phyloP scores from a whole-genome alignment of 2,113 vertebrate genomes.

The Irena cyanogastra region DNA sequence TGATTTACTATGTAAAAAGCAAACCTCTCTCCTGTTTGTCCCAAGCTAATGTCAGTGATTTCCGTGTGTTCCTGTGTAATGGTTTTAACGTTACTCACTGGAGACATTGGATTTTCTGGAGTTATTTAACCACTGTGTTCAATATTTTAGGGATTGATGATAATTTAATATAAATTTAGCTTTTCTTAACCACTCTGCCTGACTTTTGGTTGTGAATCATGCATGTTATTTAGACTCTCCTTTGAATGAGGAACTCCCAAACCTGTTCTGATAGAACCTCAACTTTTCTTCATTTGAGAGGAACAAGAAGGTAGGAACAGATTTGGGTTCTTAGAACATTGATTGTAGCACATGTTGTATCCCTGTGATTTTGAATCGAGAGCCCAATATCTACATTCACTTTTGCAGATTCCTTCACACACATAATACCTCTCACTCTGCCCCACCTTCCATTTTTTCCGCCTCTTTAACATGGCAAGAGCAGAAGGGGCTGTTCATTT shows the following conservation, averaged over 20 bases:
- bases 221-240: neutral
- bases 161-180: slow-evolving; percentile 87
- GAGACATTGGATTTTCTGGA: slow-evolving; percentile 86
- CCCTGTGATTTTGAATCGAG: neutral
- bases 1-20: slow-evolving; percentile 84
- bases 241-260: neutral
- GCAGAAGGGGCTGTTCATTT: neutral
- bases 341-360: neutral
- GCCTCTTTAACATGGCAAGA: neutral
- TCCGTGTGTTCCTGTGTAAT: slow-evolving; percentile 72
- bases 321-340: neutral
- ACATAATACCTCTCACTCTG: fast-evolving
- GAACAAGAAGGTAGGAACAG: neutral
- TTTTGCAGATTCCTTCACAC: neutral
- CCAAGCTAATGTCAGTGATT: slow-evolving; percentile 71
- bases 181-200: slow-evolving; percentile 77
- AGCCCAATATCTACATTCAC: neutral
- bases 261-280: neutral
- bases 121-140: slow-evolving; percentile 96
- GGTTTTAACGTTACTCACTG: slow-evolving; percentile 92
- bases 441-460: neutral
- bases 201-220: slow-evolving; percentile 69
- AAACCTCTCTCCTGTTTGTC: slow-evolving; percentile 73
- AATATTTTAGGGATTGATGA: slow-evolving; percentile 81
- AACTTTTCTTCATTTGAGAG: neutral